phyloP scores from a whole-genome alignment of 2,113 vertebrate genomes.

The Syngnathus typhle region DNA sequence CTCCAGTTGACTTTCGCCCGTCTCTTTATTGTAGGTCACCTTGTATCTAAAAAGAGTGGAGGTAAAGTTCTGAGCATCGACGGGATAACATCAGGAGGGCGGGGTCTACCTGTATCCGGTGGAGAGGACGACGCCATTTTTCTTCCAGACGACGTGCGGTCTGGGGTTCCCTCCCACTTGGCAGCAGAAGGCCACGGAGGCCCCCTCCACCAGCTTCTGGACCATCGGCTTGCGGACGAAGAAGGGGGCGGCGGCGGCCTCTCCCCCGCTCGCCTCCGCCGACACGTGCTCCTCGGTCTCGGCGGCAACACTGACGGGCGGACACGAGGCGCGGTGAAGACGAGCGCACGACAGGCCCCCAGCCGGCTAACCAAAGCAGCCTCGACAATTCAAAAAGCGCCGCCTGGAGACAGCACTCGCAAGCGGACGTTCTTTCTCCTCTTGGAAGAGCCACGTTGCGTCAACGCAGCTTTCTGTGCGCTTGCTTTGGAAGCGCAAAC shows the following conservation, averaged over 20 bases:
- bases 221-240: constrained; percentile 80
- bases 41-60: constrained; percentile 74
- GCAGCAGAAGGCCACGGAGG: constrained; percentile 85
- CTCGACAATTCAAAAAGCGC: too few species aligned
- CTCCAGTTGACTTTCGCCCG: constrained; percentile 85
- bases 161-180: constrained; percentile 89
- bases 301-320: constrained; percentile 66
- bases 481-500: too few species aligned
- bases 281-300: constrained; percentile 75
- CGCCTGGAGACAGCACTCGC: too few species aligned
- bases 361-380: too few species aligned
- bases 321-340: background rate
- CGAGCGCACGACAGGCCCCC: too few species aligned
- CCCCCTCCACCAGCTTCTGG: constrained; percentile 93
- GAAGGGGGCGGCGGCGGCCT: constrained; percentile 76
- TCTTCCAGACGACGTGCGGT: constrained; percentile 95
- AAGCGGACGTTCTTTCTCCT: too few species aligned
- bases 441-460: too few species aligned
- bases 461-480: too few species aligned
- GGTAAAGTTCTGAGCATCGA: background rate
- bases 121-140: constrained; percentile 85
- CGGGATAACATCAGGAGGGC: too few species aligned
- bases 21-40: constrained; percentile 84
- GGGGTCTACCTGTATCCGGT: constrained; percentile 81
- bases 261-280: constrained; percentile 71